Conservation (phyloP, 2,888 invertebrate species). For the Parnassius orleans region DNA sequence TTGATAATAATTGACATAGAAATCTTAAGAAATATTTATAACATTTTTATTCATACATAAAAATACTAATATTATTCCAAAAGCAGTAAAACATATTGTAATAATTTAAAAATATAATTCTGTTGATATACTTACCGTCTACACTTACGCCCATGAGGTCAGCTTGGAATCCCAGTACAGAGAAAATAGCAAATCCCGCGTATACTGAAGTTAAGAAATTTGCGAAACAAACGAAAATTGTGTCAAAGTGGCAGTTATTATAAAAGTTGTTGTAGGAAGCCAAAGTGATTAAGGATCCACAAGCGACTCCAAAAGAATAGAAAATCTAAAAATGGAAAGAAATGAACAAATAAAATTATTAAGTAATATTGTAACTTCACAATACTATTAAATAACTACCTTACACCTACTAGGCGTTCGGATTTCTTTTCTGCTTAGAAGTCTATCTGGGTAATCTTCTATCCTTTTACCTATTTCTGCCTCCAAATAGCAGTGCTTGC, state of each 20-base stretch:
- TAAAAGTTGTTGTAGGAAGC: slow-evolving; percentile 87
- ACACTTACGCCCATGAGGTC: slow-evolving; percentile 83
- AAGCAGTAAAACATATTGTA: too few relatives aligned
- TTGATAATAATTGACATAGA: too few relatives aligned
- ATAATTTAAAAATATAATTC: too few relatives aligned
- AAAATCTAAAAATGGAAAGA: slow-evolving; percentile 81
- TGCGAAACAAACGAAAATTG: slow-evolving; percentile 85
- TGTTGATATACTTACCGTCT: slow-evolving; percentile 55
- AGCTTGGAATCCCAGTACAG: slow-evolving; percentile 88
- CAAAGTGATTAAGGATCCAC: slow-evolving; percentile 87
- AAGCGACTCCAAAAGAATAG: slow-evolving; percentile 90
- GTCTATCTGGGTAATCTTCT: too few relatives aligned
- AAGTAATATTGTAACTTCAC: too few relatives aligned
- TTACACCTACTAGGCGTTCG: too few relatives aligned
- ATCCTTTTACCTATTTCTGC: too few relatives aligned
- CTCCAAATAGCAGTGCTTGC: too few relatives aligned
- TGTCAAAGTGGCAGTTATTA: slow-evolving; percentile 88
- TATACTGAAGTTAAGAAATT: slow-evolving; percentile 88
- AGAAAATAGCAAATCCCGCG: slow-evolving; percentile 90
- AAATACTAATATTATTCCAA: too few relatives aligned
- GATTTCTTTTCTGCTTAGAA: too few relatives aligned
- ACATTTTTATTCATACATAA: too few relatives aligned
- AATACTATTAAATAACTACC: slow-evolving; percentile 13
- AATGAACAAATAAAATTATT: not conserved
- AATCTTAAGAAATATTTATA: too few relatives aligned